A percentile compares a stretch with the other conserved stretches of the same genome.
phyloP scores from a whole-genome alignment of 1,140 invertebrate species.

The Teleopsis dalmanni region DNA sequence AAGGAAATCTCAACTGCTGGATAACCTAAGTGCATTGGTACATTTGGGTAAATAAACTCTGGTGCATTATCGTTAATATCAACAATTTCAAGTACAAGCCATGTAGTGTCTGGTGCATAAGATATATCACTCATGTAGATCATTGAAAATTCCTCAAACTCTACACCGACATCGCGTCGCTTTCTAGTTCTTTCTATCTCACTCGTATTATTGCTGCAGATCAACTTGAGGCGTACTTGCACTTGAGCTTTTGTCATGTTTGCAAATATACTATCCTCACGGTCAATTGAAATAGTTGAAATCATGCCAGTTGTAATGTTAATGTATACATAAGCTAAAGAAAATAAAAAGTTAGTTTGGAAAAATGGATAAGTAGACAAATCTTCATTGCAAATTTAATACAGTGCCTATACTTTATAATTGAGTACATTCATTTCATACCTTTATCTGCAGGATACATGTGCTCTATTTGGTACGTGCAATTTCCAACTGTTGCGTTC shows the following conservation, averaged over 20 bases:
- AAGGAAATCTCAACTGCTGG: constrained; percentile 3
- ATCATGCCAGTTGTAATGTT: not conserved
- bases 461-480: not conserved
- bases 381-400: no score
- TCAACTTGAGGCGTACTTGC: not conserved
- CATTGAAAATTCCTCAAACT: no score
- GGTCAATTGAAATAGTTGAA: not conserved
- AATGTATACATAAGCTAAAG: constrained; percentile 3
- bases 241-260: not conserved
- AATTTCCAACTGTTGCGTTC: constrained; percentile 3
- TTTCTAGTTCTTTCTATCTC: no score
- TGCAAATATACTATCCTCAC: constrained; percentile 1
- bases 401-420: no score
- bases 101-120: not conserved
- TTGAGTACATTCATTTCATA: not conserved
- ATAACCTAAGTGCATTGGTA: constrained; percentile 6
- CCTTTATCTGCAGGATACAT: constrained; percentile 8
- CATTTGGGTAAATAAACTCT: constrained; percentile 2
- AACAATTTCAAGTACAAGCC: constrained; percentile 7
- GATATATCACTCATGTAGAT: not conserved
- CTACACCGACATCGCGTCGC: no score
- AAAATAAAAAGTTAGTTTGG: no score
- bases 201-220: no score
- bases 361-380: no score
- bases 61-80: constrained; percentile 16